These are phyloP conservation scores for Chunga burmeisteri DNA, from an alignment of 2,113 vertebrate genomes.

Conservation along the genomic window DNA sequence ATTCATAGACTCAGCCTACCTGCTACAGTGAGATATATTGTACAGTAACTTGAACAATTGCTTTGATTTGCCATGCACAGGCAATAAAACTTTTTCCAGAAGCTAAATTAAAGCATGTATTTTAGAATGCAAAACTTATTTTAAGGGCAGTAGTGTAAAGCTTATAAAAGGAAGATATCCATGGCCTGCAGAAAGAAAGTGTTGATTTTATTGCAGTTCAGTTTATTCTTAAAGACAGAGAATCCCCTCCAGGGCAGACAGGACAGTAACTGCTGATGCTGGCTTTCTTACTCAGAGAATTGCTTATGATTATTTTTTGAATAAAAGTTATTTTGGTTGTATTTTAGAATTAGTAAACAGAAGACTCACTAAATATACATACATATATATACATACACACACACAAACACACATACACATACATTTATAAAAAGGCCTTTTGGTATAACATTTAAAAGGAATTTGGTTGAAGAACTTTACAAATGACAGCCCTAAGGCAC, in stretches of 20 bases:
- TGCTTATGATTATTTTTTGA: neutral
- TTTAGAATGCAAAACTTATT: neutral
- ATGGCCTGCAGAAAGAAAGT: neutral
- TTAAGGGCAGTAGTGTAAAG: neutral
- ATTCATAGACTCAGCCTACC: neutral
- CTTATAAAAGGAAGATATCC: neutral
- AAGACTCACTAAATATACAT: neutral
- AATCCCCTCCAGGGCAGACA: neutral
- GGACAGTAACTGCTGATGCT: neutral
- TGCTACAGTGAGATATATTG: neutral
- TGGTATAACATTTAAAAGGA: neutral
- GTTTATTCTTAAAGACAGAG: conserved; percentile 1
- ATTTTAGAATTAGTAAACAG: neutral
- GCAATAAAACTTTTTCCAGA: neutral
- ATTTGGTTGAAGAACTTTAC: conserved; percentile 15
- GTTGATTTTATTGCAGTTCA: neutral
- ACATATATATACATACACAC: neutral
- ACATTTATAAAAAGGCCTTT: neutral
- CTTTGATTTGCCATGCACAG: neutral
- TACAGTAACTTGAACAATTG: neutral
- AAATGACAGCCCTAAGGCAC: conserved; percentile 3
- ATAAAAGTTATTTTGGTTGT: neutral
- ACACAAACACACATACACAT: neutral
- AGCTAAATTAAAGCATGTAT: neutral
- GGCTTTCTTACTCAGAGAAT: neutral